Evolutionary conservation across 2,888 invertebrate genomes (phyloP), one percentile per base, ranked within the genome.

Genomic region (Volucella inanis): DNA sequence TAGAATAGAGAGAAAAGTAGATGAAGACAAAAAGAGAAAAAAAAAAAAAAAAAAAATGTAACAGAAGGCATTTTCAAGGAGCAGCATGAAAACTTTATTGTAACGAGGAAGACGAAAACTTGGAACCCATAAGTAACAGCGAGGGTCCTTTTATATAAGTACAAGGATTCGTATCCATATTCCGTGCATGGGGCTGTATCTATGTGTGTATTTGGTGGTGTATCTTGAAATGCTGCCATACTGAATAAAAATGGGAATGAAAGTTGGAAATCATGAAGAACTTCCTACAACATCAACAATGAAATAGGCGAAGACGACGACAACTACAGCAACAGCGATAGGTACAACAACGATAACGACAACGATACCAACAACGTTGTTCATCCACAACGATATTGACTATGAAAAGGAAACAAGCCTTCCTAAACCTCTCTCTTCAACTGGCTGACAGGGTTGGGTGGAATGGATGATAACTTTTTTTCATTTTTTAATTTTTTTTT

Each of bases 201-300:
- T 11, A 14, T 45, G n/a, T 71, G 45, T 8, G 15, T 43, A 3
- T 11, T 41, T 72, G 11, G 14, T 22, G 57, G 43, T 55, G 15
- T 59, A 14, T 50, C 14, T 54, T 59, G 22, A 52, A 55, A 62
- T 54, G 49, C 55, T 38, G 47, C 45, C 49, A 54, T 59, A 50
- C 70, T 55, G 52, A 78, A 65, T 65, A 57, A 61, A 57, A 84
- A 79, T 79, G 70, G 75, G 79, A 79, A 75, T 55, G 70, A 80
- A 75, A 75, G 75, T 84, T 75, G 79, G 64, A 75, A 79, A 70
- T 61, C 70, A 79, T 57, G 75, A 61, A 84, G 57, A 84, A 80
- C 75, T 84, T 79, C 64, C 47, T 11, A 57, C 43, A 76, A 52
- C 71, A 47, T 75, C 70, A 80, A 43, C 72, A 15, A 43, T 18